phyloP scores from a whole-genome alignment of 2,797 vertebrate genomes.

The Hylomyscus alleni region DNA sequence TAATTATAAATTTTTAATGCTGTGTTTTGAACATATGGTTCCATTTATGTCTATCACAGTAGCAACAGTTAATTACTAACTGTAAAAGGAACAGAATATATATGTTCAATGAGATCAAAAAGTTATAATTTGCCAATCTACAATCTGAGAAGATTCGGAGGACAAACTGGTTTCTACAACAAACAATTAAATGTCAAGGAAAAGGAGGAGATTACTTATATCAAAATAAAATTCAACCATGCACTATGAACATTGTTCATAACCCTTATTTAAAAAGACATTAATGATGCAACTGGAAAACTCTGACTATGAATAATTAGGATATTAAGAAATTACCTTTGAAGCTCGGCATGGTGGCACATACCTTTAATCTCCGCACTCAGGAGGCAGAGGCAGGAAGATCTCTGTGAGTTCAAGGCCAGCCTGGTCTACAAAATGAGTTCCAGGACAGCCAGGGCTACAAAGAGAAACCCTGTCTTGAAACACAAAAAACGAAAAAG shows the following conservation, averaged over 20 bases:
- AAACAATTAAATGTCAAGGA: conserved; percentile 43
- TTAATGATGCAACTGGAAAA: conserved; percentile 29
- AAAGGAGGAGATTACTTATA: neutral
- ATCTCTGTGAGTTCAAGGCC: neutral
- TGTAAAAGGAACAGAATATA: conserved; percentile 60
- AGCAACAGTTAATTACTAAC: neutral
- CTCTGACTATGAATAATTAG: conserved; percentile 47
- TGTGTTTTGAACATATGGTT: neutral
- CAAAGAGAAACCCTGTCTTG: neutral
- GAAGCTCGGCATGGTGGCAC: neutral
- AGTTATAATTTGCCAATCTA: conserved; percentile 9
- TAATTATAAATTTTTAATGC: neutral
- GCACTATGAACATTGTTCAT: conserved; percentile 32
- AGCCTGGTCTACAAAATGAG: neutral
- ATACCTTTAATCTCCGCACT: neutral
- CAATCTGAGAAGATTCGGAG: conserved; percentile 10
- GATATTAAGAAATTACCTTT: conserved; percentile 22
- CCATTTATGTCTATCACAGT: neutral
- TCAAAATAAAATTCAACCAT: conserved; percentile 47
- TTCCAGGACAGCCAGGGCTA: neutral
- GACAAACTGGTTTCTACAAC: conserved; percentile 52
- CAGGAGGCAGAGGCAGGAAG: neutral
- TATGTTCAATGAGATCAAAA: conserved; percentile 28
- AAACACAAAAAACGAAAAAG: neutral
- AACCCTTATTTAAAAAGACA: conserved; percentile 6